Conservation (phyloP, 1,140 invertebrate genomes). For the Theocolax elegans region DNA sequence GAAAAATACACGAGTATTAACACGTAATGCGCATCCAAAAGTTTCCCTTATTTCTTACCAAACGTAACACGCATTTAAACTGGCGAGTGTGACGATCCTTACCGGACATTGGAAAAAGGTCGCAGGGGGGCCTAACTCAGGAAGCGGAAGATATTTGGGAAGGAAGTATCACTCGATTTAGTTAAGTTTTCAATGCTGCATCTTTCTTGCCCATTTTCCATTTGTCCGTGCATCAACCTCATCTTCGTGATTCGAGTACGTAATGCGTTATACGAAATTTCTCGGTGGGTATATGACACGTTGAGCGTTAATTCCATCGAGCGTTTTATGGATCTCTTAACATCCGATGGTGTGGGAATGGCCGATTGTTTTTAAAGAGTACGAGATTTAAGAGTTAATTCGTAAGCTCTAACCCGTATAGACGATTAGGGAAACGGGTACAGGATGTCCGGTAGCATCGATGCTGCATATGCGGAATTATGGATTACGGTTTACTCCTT, state of each 20-base stretch:
- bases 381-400: slow-evolving; percentile 9
- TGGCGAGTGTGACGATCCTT: too few species aligned
- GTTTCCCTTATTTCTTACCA: slow-evolving; percentile 3
- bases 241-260: slow-evolving; percentile 32
- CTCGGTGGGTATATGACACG: neutral
- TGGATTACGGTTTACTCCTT: too few species aligned
- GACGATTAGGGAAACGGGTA: slow-evolving; percentile 24
- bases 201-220: slow-evolving; percentile 9
- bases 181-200: too few species aligned
- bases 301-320: neutral
- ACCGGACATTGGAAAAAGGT: neutral
- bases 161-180: too few species aligned
- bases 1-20: slow-evolving; percentile 15
- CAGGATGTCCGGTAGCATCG: slow-evolving; percentile 21
- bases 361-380: neutral
- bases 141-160: neutral
- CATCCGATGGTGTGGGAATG: slow-evolving; percentile 18
- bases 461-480: neutral
- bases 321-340: slow-evolving; percentile 15
- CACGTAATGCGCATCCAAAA: neutral
- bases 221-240: slow-evolving; percentile 22
- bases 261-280: slow-evolving; percentile 30
- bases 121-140: slow-evolving; percentile 13
- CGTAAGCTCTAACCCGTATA: neutral
- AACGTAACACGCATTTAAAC: slow-evolving; percentile 22